These are phyloP conservation scores for Lycaena phlaeas DNA, from an alignment of 2,888 invertebrate species.

Conservation along the genomic window DNA sequence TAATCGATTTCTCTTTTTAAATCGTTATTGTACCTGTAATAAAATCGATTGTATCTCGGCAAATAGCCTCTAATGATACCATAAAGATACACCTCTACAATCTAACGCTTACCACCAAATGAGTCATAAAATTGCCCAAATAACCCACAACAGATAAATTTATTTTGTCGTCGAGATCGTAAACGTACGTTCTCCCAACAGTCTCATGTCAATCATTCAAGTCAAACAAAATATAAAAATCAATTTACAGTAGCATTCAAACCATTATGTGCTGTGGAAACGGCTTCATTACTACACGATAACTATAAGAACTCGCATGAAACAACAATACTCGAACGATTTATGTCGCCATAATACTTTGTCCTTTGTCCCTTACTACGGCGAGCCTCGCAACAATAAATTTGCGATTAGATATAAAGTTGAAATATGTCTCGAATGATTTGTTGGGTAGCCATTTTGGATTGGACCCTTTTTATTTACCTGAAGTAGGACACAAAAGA, in stretches of 20 bases:
- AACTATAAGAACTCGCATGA: slow-evolving; percentile 46
- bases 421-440: slow-evolving; percentile 51
- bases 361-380: slow-evolving; percentile 60
- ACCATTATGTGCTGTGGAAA: slow-evolving; percentile 53
- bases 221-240: slow-evolving; percentile 73
- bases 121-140: slow-evolving; percentile 68
- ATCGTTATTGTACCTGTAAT: too few relatives aligned
- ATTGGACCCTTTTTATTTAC: slow-evolving; percentile 44
- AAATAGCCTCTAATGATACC: slow-evolving; percentile 7
- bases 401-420: slow-evolving; percentile 65
- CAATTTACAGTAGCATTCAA: slow-evolving; percentile 53
- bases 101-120: slow-evolving; percentile 56
- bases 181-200: slow-evolving; percentile 43
- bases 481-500: slow-evolving; percentile 44
- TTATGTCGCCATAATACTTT: slow-evolving; percentile 55
- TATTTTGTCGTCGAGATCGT: slow-evolving; percentile 55
- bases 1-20: too few relatives aligned
- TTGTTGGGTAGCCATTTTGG: slow-evolving; percentile 56
- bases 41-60: not conserved
- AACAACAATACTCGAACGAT: slow-evolving; percentile 45
- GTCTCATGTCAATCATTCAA: slow-evolving; percentile 66
- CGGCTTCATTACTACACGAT: slow-evolving; percentile 60
- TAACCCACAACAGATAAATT: slow-evolving; percentile 64
- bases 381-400: slow-evolving; percentile 61
- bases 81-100: slow-evolving; percentile 34